Evolutionary conservation across 2,888 invertebrate species (phyloP), one percentile per base, ranked within the genome.

Genomic region (Xiphydria camelus): DNA sequence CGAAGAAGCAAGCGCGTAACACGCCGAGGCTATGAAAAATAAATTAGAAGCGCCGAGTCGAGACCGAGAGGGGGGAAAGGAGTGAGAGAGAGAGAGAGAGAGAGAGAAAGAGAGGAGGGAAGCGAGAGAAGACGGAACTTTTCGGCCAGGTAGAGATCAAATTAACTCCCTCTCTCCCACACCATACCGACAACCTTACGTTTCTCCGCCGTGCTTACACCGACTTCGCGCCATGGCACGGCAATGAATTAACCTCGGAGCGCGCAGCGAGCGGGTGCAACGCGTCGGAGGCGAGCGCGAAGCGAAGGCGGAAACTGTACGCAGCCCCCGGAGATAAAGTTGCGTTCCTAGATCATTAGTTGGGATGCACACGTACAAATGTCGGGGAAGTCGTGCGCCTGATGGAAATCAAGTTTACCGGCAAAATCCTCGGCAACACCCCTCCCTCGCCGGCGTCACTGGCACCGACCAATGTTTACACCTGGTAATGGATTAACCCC

Each of bases 401-500:
- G n/a, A n/a, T n/a, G n/a, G n/a, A n/a, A n/a, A n/a, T n/a, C n/a
- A n/a, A n/a, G n/a, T 37, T 41, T 47, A 38, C 37, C 33, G 42
- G 41, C 46, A 33, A 26, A 21, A 41, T 47, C 25, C 33, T 35
- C 15, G 12, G 14, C 34, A 31, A 26, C 31, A 17, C 25, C 15
- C 14, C 17, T 34, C n/a, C 10, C 34, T 19, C 40, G 20, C 33
- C 21, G 15, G 10, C 20, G 21, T 14, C 39, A 38, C 38, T 47
- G 37, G 38, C 46, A 37, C 34, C 37, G 23, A 7, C 18, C 55
- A 53, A 52, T 65, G 65, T 64, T 64, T 64, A 55, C 65, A 55
- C 56, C 59, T 55, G 52, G 53, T 61, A 60, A 61, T 61, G 58
- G 61, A 61, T 61, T 61, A 61, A 60, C 58, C 58, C 47, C 53